A percentile compares a stretch with the other conserved stretches of the same genome.
phyloP scores from a whole-genome alignment of 1,140 invertebrate species.

The Dinothrombium tinctorium region DNA sequence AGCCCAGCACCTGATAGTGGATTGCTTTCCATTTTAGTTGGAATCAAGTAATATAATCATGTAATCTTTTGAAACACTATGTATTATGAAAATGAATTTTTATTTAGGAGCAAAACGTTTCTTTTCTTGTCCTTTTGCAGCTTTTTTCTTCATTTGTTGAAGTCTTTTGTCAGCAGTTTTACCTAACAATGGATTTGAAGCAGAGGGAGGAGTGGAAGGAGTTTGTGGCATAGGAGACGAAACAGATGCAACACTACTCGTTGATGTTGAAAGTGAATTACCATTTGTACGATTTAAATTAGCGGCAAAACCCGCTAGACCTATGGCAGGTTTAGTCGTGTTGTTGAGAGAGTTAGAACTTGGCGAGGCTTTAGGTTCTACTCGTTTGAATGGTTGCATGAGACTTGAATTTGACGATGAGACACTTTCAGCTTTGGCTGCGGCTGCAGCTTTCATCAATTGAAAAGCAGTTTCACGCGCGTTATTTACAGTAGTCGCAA shows the following conservation, averaged over 20 bases:
- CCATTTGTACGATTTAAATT: constrained; percentile 20
- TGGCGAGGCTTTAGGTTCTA: constrained; percentile 4
- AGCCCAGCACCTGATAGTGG: constrained; percentile 31
- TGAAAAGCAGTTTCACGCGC: constrained; percentile 1
- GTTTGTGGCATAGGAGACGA: constrained; percentile 15
- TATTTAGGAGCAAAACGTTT: constrained; percentile 16
- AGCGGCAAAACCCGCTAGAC: constrained; percentile 23
- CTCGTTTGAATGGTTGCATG: constrained; percentile 1
- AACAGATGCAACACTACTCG: not conserved
- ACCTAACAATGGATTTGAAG: no score
- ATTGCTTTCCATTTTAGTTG: no score
- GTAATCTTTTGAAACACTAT: no score
- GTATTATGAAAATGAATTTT: not conserved
- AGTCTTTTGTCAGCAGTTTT: constrained; percentile 42
- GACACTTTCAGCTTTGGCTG: no score
- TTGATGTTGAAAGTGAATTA: not conserved
- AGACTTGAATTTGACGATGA: not conserved
- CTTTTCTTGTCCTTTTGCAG: constrained; percentile 31
- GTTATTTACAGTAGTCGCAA: constrained; percentile 3
- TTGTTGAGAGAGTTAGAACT: constrained; percentile 5
- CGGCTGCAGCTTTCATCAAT: not conserved
- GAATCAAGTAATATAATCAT: no score
- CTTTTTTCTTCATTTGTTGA: constrained; percentile 60
- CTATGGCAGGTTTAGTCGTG: constrained; percentile 20
- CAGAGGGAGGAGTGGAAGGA: constrained; percentile 3